phyloP scores from a whole-genome alignment of 1,140 invertebrate genomes.

The Euglossa dilemma region DNA sequence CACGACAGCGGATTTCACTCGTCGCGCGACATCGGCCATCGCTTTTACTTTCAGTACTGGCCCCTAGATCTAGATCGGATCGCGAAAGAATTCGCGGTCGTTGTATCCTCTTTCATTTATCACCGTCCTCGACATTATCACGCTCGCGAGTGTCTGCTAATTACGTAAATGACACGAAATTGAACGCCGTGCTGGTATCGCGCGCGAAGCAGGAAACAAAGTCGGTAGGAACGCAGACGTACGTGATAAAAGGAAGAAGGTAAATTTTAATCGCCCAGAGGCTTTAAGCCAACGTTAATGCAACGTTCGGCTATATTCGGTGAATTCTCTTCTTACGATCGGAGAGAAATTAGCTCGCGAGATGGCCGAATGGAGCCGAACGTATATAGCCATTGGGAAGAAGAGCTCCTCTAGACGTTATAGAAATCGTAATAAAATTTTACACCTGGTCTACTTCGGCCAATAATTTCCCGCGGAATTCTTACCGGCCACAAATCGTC shows the following conservation, averaged over 20 bases:
- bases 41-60: not conserved
- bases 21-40: not conserved
- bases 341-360: too few relatives aligned
- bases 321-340: too few relatives aligned
- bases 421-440: slow-evolving; percentile 4
- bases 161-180: not conserved
- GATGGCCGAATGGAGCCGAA: too few relatives aligned
- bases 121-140: not conserved
- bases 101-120: not conserved
- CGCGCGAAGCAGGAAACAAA: too few relatives aligned
- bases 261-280: not conserved
- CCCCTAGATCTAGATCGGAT: not conserved
- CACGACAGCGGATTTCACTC: not conserved
- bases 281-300: not conserved
- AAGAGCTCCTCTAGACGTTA: too few relatives aligned
- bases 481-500: not conserved
- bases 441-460: not conserved
- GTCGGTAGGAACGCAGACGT: too few relatives aligned
- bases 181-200: too few relatives aligned
- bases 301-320: too few relatives aligned
- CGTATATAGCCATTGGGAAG: not conserved
- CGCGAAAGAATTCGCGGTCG: not conserved
- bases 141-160: not conserved
- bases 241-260: too few relatives aligned
- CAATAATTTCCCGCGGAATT: not conserved